These are phyloP conservation scores for Mirounga angustirostris DNA, from an alignment of 2,113 vertebrate species.

Conservation along the genomic window DNA sequence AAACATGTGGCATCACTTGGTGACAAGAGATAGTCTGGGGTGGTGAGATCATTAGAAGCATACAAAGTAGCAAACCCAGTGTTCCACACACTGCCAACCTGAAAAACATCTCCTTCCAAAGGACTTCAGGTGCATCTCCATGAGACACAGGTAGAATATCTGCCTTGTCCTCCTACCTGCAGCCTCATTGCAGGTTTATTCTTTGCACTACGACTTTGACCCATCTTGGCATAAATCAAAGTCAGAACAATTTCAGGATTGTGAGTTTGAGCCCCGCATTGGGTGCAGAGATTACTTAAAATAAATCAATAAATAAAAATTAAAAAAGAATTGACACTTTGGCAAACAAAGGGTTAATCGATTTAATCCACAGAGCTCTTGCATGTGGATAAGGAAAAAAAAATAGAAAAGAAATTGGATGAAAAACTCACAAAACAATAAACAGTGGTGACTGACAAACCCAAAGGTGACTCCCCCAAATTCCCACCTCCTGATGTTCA, in stretches of 20 bases:
- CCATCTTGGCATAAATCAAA: slow-evolving; percentile 51
- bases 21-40: neutral
- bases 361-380: neutral
- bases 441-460: neutral
- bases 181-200: neutral
- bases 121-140: neutral
- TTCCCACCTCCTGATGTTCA: neutral
- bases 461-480: neutral
- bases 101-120: neutral
- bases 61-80: neutral
- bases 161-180: neutral
- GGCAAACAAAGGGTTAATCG: neutral
- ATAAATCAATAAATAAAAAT: neutral
- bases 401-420: neutral
- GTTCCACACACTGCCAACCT: neutral
- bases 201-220: neutral
- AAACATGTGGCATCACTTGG: neutral
- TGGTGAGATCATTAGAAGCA: neutral
- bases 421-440: neutral
- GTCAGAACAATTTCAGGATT: neutral
- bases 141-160: neutral
- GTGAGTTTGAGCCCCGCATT: neutral
- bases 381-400: neutral
- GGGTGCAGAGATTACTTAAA: neutral
- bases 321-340: neutral